Evolutionary conservation across 2,113 vertebrate genomes (phyloP).

Genomic region (Tychaedon coryphoeus): DNA sequence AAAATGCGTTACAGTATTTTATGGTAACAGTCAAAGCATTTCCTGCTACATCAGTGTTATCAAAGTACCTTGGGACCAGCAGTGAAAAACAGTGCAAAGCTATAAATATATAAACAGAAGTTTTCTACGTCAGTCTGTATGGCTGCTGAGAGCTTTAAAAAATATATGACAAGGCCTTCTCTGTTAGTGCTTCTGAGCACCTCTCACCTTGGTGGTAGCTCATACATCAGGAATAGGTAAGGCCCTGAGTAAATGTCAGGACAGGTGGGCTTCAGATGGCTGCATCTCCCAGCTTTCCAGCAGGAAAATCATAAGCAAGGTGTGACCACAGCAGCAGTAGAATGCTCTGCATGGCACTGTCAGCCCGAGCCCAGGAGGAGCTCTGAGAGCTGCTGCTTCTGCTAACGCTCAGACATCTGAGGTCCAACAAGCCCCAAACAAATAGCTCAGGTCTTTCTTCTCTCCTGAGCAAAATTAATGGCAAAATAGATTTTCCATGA

Average conservation of each 20-base stretch:
- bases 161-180: neutral
- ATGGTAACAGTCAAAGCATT: neutral
- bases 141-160: neutral
- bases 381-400: neutral
- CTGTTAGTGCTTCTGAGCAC: neutral
- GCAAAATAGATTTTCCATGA: neutral
- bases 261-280: accelerated
- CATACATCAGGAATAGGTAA: neutral
- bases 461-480: neutral
- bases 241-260: neutral
- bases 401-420: neutral
- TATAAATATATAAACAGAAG: neutral
- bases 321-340: neutral
- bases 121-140: neutral
- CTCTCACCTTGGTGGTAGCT: neutral
- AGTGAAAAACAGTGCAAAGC: neutral
- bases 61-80: neutral
- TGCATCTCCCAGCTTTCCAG: neutral
- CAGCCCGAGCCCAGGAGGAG: neutral
- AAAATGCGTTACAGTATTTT: neutral
- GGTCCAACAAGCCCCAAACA: neutral
- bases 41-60: neutral
- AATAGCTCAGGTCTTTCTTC: neutral
- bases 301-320: neutral
- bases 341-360: neutral